These are phyloP conservation scores for Parambassis ranga DNA, from an alignment of 2,797 vertebrate species.

Conservation along the genomic window DNA sequence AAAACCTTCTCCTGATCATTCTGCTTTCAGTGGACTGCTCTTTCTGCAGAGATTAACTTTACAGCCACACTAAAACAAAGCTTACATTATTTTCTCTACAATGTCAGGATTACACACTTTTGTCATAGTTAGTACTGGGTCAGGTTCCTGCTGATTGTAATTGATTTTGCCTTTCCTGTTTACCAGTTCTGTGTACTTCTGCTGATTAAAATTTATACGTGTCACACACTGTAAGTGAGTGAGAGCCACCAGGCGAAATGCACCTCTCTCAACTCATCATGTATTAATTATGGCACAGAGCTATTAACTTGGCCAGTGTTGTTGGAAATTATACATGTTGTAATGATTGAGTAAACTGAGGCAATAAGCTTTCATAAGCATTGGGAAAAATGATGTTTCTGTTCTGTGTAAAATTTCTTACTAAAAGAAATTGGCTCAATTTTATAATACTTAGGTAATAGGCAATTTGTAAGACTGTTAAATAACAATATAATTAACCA, in stretches of 20 bases:
- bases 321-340: constrained; percentile 39
- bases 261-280: constrained; percentile 16
- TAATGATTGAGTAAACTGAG: constrained; percentile 35
- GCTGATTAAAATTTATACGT: constrained; percentile 50
- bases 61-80: constrained; percentile 20
- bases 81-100: constrained; percentile 41
- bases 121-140: constrained; percentile 49
- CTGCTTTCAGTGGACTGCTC: constrained; percentile 3
- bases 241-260: constrained; percentile 5
- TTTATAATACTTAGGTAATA: no score
- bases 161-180: constrained; percentile 58
- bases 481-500: no score
- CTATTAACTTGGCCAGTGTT: constrained; percentile 31
- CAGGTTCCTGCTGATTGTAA: constrained; percentile 60
- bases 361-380: constrained; percentile 15
- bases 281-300: constrained; percentile 47
- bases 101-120: constrained; percentile 28
- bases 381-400: neutral
- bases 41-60: constrained; percentile 1
- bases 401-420: no score
- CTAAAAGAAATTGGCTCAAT: no score
- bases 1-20: neutral
- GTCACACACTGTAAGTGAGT: constrained; percentile 26
- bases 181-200: constrained; percentile 38
- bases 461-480: no score